phyloP scores from a whole-genome alignment of 2,113 vertebrate genomes.

The Eolophus roseicapilla region DNA sequence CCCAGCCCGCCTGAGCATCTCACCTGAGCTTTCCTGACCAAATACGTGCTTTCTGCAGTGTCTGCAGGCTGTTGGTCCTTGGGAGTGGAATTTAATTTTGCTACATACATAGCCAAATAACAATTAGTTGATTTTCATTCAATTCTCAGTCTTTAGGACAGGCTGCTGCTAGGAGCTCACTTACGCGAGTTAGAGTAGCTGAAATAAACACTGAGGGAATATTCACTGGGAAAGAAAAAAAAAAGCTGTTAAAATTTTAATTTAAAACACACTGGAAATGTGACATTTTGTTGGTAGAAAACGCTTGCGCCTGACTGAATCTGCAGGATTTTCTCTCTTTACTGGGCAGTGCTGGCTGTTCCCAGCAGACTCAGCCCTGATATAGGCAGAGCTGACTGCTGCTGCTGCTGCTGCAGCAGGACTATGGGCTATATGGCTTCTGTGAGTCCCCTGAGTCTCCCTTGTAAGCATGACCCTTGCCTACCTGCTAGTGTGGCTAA shows the following conservation, averaged over 20 bases:
- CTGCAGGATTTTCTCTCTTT: not conserved
- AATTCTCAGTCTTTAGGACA: not conserved
- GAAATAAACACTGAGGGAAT: not conserved
- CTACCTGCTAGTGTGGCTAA: not conserved
- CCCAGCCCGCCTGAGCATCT: not conserved
- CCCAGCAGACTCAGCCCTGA: not conserved
- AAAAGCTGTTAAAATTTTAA: not conserved
- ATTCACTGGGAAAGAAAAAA: not conserved
- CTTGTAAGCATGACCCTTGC: not conserved
- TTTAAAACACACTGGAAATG: not conserved
- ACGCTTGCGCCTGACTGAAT: not conserved
- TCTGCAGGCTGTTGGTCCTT: not conserved
- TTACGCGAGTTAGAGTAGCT: not conserved
- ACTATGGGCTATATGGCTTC: rapidly evolving
- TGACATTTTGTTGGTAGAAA: not conserved
- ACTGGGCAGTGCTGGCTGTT: not conserved
- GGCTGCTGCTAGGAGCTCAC: not conserved
- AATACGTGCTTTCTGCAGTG: rapidly evolving
- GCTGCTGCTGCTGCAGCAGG: not conserved
- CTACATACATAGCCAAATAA: not conserved
- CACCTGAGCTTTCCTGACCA: not conserved
- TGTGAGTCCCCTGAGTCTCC: not conserved
- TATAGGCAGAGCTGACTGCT: rapidly evolving
- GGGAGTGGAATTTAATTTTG: not conserved
- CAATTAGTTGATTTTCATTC: not conserved